These are phyloP conservation scores for Anser cygnoides DNA, from an alignment of 2,113 vertebrate genomes.

Conservation along the genomic window DNA sequence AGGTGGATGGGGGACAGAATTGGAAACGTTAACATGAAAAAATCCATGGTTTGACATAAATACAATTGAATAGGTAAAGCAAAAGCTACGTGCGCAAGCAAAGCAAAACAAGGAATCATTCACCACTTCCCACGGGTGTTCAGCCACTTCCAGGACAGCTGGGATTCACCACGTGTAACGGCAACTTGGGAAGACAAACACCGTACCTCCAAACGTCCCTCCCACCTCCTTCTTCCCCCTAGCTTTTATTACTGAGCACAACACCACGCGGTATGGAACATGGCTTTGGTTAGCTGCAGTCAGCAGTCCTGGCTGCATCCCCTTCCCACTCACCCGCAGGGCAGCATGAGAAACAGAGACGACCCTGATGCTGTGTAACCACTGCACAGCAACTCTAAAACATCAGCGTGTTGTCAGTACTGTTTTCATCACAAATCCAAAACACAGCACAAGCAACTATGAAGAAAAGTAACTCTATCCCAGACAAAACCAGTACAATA, in stretches of 20 bases:
- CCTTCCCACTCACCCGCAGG: neutral
- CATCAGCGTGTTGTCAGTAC: neutral
- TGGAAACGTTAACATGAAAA: neutral
- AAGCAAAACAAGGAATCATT: neutral
- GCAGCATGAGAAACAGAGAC: neutral
- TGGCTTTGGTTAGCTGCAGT: neutral
- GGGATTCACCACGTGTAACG: neutral
- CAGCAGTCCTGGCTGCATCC: neutral
- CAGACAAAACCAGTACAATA: no score
- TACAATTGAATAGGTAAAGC: neutral
- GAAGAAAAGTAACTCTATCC: no score
- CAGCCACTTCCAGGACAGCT: neutral
- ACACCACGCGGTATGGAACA: neutral
- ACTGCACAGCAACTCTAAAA: neutral
- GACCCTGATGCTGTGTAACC: neutral
- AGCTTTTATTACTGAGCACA: neutral
- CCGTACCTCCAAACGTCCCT: neutral
- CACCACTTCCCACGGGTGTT: neutral
- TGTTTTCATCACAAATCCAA: no score
- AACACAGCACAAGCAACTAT: no score
- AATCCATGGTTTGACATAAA: neutral
- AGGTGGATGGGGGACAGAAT: neutral
- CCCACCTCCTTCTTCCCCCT: neutral
- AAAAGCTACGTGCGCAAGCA: neutral
- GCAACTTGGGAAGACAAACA: neutral